Percentiles rank a stretch among this genome's conserved stretches.
phyloP scores from a whole-genome alignment of 1,140 invertebrate genomes.

The Drosophila albomicans region DNA sequence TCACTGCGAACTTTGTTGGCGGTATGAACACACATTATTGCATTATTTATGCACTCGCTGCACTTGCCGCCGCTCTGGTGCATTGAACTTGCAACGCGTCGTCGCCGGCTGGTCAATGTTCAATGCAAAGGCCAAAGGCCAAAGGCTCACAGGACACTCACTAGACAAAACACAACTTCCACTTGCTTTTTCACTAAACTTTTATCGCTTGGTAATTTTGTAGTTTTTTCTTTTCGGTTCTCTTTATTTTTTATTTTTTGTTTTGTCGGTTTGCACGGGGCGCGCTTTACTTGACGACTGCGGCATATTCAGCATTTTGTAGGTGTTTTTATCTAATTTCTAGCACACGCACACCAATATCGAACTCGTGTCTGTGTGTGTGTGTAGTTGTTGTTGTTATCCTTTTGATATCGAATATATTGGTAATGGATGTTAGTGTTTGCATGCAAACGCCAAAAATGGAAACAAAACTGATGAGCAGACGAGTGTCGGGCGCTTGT shows the following conservation, averaged over 20 bases:
- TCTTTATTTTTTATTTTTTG: conserved; percentile 33
- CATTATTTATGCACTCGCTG: conserved; percentile 41
- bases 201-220: conserved; percentile 33
- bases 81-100: conserved; percentile 68
- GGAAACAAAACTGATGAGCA: conserved; percentile 51
- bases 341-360: conserved; percentile 67
- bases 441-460: conserved; percentile 76
- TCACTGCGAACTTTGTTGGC: neutral
- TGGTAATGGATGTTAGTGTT: conserved; percentile 74
- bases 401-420: conserved; percentile 77
- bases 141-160: conserved; percentile 6
- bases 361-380: conserved; percentile 32
- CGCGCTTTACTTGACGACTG: conserved; percentile 80
- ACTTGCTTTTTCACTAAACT: conserved; percentile 36
- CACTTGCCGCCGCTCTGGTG: conserved; percentile 27
- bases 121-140: conserved; percentile 14
- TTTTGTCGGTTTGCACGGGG: conserved; percentile 61
- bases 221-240: conserved; percentile 20
- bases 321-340: conserved; percentile 85
- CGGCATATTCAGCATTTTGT: conserved; percentile 77
- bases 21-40: conserved; percentile 19
- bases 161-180: conserved; percentile 2
- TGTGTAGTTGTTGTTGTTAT: conserved; percentile 59
- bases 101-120: conserved; percentile 39
- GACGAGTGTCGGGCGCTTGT: conserved; percentile 21